Conservation (phyloP, 2,888 invertebrate genomes). For the Agrotis puta region DNA sequence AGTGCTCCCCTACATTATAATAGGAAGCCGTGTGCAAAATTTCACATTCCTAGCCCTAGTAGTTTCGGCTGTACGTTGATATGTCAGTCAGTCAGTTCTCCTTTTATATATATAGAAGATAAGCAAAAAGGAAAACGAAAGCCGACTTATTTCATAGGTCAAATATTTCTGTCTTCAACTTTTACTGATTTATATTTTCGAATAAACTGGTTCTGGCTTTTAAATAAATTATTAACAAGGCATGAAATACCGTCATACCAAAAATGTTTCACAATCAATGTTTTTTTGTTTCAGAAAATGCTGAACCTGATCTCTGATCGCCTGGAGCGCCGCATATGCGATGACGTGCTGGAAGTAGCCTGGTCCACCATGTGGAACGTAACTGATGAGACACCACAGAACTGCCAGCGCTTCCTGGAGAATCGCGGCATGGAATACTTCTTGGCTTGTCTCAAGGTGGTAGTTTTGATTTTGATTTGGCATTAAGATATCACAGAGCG, state of each 20-base stretch:
- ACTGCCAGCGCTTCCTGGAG: slow-evolving; percentile 97
- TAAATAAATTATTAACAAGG: neutral
- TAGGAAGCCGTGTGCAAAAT: too few species aligned
- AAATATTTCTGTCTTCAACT: too few species aligned
- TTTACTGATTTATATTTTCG: neutral
- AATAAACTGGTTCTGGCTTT: neutral
- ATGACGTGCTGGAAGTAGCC: slow-evolving; percentile 98
- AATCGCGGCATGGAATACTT: slow-evolving; percentile 97
- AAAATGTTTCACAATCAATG: slow-evolving; percentile 4
- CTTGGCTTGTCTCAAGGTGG: slow-evolving; percentile 96
- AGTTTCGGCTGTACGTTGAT: too few species aligned
- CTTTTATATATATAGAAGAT: too few species aligned
- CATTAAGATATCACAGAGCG: neutral
- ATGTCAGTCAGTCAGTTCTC: too few species aligned
- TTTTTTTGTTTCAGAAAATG: slow-evolving; percentile 92
- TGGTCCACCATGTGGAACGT: slow-evolving; percentile 99
- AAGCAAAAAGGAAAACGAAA: too few species aligned
- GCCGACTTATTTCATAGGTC: too few species aligned
- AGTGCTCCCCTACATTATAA: too few species aligned
- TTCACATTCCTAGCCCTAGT: too few species aligned
- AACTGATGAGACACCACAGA: slow-evolving; percentile 98
- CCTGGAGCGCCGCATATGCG: slow-evolving; percentile 94
- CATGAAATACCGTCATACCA: neutral
- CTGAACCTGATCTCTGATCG: slow-evolving; percentile 96
- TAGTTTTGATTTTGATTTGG: slow-evolving; percentile 31